phyloP scores from a whole-genome alignment of 64 coral and sea anemone genomes.

The Trachythela sp. region DNA sequence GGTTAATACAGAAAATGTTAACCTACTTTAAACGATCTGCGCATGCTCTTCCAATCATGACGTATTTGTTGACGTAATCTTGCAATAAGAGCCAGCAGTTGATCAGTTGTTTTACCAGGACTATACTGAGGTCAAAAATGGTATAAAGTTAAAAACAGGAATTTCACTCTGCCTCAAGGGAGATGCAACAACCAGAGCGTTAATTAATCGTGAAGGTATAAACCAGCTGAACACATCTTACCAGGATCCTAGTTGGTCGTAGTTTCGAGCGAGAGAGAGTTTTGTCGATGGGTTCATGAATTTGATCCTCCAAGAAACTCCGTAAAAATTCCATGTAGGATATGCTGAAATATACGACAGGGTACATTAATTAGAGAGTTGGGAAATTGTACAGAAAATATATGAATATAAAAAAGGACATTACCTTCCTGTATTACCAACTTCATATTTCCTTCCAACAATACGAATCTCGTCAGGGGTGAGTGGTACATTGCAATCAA shows the following conservation, averaged over 20 bases:
- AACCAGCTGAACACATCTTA: background rate
- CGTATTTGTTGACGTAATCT: background rate
- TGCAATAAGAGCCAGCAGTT: background rate
- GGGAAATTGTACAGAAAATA: background rate
- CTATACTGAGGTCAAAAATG: background rate
- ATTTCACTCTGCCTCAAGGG: no score
- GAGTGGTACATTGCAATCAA: background rate
- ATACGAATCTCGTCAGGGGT: background rate
- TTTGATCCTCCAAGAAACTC: background rate
- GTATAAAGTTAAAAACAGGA: background rate
- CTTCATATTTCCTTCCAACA: background rate
- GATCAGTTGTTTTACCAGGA: conserved; percentile 11
- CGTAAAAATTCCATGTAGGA: conserved; percentile 15
- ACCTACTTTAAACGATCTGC: conserved; percentile 2
- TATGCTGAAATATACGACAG: background rate
- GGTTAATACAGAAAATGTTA: background rate
- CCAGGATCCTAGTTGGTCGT: conserved; percentile 7
- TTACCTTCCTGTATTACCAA: background rate
- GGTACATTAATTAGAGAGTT: background rate
- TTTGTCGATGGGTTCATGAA: background rate
- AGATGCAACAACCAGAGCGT: no score
- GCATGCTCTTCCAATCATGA: conserved; percentile 7
- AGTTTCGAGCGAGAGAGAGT: background rate
- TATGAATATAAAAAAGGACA: background rate
- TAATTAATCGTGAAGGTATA: no score